Conservation (phyloP, 2,888 invertebrate species). For the Priocnemis perturbator region DNA sequence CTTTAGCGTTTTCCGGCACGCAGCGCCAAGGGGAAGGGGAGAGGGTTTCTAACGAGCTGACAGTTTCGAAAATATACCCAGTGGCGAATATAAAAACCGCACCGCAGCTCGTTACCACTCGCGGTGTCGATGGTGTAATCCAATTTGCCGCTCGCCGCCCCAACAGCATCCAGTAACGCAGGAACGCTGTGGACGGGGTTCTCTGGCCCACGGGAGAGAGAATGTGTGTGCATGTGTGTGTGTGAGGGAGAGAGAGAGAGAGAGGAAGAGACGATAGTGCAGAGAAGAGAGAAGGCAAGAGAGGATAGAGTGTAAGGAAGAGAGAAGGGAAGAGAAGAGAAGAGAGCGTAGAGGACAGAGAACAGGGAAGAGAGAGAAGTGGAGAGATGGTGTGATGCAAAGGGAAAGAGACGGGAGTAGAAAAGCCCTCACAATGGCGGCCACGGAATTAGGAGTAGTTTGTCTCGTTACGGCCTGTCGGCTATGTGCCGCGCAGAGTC, state of each 20-base stretch:
- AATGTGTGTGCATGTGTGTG: background rate
- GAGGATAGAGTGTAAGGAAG: background rate
- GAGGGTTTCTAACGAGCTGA: too few relatives aligned
- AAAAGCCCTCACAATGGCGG: conserved; percentile 43
- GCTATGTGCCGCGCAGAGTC: conserved; percentile 24
- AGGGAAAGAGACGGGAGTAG: conserved; percentile 14
- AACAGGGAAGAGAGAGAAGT: background rate
- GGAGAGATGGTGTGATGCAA: background rate
- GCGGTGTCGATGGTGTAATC: conserved; percentile 61
- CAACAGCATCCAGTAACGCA: conserved; percentile 32
- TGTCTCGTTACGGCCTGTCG: conserved; percentile 53
- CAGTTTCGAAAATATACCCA: too few relatives aligned
- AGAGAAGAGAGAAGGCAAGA: conserved; percentile 15
- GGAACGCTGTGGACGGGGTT: too few relatives aligned
- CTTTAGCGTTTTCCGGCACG: too few relatives aligned
- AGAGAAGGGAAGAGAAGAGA: background rate
- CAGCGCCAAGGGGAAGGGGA: too few relatives aligned
- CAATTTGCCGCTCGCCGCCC: conserved; percentile 58
- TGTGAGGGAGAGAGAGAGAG: too few relatives aligned
- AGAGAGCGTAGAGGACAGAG: background rate
- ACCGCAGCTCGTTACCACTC: conserved; percentile 21
- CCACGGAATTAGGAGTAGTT: conserved; percentile 52
- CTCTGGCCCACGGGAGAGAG: background rate
- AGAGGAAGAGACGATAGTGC: too few relatives aligned
- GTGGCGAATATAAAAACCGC: too few relatives aligned